Evolutionary conservation across 2,113 vertebrate species (phyloP), one percentile per base, ranked within the genome.

Genomic region (Trachemys scripta): DNA sequence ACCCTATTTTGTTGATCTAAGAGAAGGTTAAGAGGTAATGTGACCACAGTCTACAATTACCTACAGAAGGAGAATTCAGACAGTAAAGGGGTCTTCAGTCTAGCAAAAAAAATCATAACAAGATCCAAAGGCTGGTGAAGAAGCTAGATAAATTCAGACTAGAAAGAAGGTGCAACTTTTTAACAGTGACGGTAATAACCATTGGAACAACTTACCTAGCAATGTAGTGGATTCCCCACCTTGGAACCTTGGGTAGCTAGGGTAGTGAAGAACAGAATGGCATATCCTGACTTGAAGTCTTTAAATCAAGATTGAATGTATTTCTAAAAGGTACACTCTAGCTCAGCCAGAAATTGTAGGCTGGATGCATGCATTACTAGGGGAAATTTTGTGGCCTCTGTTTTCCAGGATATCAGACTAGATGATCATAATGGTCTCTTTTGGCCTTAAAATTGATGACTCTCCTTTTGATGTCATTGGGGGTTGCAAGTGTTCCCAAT

Each of bases 1-100:
- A 62, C 45, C 76, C 83, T n/a, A 29, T 8, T 6, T 27, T 0
- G 24, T 0, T 2, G 14, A 50, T 50, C 4, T 4, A 50, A 13
- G 13, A 50, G 50, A 50, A 50, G 50, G 13, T 50, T 50, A 50
- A 50, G 50, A 50, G 50, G 13, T 50, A 13, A 50, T 4, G 13
- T 50, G 50, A 50, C 50, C 50, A 50, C 50, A 50, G 50, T 16
- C 50, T 50, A 14, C 13, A 50, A 50, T 50, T 50, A 50, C 50
- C 50, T 50, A 50, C 13, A 14, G 50, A 50, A 50, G 50, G 50
- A 50, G 50, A 50, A 50, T 50, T 50, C 50, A 50, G 50, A 50
- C 50, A 50, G 50, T 50, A 50, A 50, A 50, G 13, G 13, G 50
- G 50, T 50, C 50, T 50, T 50, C 50, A 50, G 50, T 50, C 50